Evolutionary conservation across 2,113 vertebrate genomes (phyloP).

Genomic region (Lucifuga dentata): DNA sequence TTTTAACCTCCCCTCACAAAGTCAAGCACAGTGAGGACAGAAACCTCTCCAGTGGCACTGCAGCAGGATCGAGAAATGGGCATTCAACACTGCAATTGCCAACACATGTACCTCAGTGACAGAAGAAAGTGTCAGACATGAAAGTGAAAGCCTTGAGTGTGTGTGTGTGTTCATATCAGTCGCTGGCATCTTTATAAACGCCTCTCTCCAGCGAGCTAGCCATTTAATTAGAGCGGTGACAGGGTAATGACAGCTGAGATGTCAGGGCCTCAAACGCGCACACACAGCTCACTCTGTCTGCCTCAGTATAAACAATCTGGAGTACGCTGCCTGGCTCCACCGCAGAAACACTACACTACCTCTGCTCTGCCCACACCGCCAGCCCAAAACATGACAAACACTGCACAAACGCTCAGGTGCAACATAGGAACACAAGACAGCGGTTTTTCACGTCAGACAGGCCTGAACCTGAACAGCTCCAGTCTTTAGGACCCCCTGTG

Average conservation of each 20-base stretch:
- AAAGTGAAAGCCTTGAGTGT: conserved; percentile 61
- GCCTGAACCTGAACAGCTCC: conserved; percentile 44
- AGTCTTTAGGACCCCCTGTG: conserved; percentile 8
- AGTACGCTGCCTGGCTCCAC: conserved; percentile 64
- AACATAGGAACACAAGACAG: conserved; percentile 48
- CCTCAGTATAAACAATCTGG: conserved; percentile 66
- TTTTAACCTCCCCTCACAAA: conserved; percentile 18
- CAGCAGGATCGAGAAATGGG: conserved; percentile 57
- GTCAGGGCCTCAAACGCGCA: conserved; percentile 66
- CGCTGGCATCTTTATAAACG: conserved; percentile 70
- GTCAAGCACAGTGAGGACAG: conserved; percentile 21
- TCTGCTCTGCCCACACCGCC: conserved; percentile 37
- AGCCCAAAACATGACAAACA: conserved; percentile 57
- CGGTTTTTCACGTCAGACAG: conserved; percentile 51
- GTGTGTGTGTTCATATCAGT: conserved; percentile 48
- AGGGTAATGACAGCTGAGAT: conserved; percentile 78
- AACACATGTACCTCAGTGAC: conserved; percentile 67
- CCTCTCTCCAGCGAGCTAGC: conserved; percentile 63
- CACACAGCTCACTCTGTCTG: conserved; percentile 68
- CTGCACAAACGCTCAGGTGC: conserved; percentile 46
- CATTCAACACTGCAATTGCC: conserved; percentile 65
- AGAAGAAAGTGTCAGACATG: conserved; percentile 70
- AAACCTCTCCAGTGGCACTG: conserved; percentile 43
- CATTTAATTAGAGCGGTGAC: conserved; percentile 81
- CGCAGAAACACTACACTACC: conserved; percentile 69